phyloP scores from a whole-genome alignment of 2,113 vertebrate species.

The Nesospiza acunhae region DNA sequence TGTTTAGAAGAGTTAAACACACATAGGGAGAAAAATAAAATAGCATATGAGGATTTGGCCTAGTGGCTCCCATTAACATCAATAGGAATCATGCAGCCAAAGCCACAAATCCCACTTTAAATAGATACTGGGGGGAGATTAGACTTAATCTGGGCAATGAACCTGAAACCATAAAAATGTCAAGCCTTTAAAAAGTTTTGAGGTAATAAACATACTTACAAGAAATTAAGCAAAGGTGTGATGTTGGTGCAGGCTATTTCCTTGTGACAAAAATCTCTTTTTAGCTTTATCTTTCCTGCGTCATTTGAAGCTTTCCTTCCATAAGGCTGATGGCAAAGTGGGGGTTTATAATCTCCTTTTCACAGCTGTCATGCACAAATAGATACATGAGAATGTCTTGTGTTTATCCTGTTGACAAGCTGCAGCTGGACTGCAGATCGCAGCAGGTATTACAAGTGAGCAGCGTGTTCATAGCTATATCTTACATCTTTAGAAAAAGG shows the following conservation, averaged over 20 bases:
- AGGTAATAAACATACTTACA: neutral
- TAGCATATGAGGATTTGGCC: neutral
- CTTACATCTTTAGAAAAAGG: constrained; percentile 5
- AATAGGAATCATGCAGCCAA: neutral
- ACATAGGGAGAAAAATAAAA: neutral
- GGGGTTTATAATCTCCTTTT: constrained; percentile 27
- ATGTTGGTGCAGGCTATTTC: neutral
- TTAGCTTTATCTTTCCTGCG: neutral
- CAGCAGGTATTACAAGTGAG: constrained; percentile 22
- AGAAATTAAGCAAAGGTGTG: neutral
- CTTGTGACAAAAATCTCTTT: neutral
- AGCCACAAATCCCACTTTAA: constrained; percentile 22
- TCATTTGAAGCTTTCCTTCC: neutral
- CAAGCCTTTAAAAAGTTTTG: constrained; percentile 11
- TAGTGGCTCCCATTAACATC: neutral
- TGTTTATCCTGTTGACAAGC: constrained; percentile 3
- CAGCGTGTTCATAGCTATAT: neutral
- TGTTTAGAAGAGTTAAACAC: neutral
- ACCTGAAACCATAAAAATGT: neutral
- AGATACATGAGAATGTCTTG: neutral
- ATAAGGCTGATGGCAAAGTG: neutral
- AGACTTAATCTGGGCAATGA: neutral
- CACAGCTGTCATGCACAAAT: neutral
- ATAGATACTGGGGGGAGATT: neutral
- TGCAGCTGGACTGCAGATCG: constrained; percentile 5